Percentiles rank a stretch among this genome's conserved stretches.
Evolutionary conservation across 2,113 vertebrate genomes (phyloP).

Genomic region (Acanthisitta chloris): DNA sequence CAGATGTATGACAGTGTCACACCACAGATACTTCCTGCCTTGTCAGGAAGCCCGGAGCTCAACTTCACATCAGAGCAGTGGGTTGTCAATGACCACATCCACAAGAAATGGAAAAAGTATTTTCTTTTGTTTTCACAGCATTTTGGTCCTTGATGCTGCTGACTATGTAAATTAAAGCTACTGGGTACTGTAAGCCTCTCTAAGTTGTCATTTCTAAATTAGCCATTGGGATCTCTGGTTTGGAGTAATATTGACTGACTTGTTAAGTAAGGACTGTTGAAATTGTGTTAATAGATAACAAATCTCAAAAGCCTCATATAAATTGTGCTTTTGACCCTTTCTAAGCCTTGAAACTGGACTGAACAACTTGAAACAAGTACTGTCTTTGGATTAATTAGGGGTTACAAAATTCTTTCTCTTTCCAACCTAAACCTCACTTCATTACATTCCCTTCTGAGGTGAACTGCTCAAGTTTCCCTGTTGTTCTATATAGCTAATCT

Average conservation of each 20-base stretch:
- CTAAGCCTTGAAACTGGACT: not conserved
- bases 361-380: not conserved
- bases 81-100: not conserved
- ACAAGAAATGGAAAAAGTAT: not conserved
- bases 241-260: not conserved
- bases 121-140: not conserved
- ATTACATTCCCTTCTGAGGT: not conserved
- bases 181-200: not conserved
- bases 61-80: not conserved
- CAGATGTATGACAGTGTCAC: accelerated
- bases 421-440: not conserved
- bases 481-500: not conserved
- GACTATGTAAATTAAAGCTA: not conserved
- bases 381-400: not conserved
- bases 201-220: not conserved
- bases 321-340: not conserved
- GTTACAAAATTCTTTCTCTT: not conserved
- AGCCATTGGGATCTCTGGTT: not conserved
- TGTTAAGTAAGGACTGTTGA: not conserved
- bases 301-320: not conserved
- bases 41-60: not conserved
- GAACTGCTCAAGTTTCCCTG: not conserved
- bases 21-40: not conserved
- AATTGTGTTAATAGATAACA: not conserved
- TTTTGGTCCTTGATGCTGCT: not conserved